Base-by-base conservation (phyloP, 2,113 vertebrate species). In the Gorsachius goisagi region DNA sequence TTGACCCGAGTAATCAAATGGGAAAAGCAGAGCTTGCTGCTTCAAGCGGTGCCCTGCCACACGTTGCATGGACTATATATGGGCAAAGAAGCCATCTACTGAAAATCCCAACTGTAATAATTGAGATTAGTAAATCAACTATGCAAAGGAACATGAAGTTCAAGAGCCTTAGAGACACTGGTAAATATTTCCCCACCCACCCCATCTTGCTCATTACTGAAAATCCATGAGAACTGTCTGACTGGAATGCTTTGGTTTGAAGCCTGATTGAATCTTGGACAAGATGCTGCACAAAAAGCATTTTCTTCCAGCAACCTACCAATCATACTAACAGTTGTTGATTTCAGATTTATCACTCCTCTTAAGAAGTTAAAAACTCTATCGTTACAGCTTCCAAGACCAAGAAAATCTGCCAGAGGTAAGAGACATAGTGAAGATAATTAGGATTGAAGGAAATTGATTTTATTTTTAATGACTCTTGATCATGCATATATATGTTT, bases 211-310 rank as follows among this genome's bases (percentile, higher is more conserved):
- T 97, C 84, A 81, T 97, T 97, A 85, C 76, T 95, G 89, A 96
- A 95, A 97, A 93, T 95, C 88, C 94, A 97, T 97, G 97, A 97
- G 97, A 97, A 97, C 96, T 89, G 91, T 77, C 95, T 84, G 72
- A 95, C 74, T 96, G 97, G 97, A 97, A 98, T 98, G 95, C 80
- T 95, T 97, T 97, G 96, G 96, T 94, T 97, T 95, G 90, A 93
- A 96, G 96, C 96, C 94, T 97, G 95, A 97, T 97, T 97, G 92
- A 97, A 98, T 96, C 93, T 97, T 96, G 96, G 95, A 97, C 87
- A 96, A 97, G 79, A 96, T 73, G 88, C 68, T 95, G 74, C 50
- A 87, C 63, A 95, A 92, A 96, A 95, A 85, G 10, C 12, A 20
- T 90, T 96, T 96, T 96, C 89, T 95, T 95, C 96, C 97, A 97